Evolutionary conservation across 2,113 vertebrate species (phyloP).

Genomic region (Ia io): DNA sequence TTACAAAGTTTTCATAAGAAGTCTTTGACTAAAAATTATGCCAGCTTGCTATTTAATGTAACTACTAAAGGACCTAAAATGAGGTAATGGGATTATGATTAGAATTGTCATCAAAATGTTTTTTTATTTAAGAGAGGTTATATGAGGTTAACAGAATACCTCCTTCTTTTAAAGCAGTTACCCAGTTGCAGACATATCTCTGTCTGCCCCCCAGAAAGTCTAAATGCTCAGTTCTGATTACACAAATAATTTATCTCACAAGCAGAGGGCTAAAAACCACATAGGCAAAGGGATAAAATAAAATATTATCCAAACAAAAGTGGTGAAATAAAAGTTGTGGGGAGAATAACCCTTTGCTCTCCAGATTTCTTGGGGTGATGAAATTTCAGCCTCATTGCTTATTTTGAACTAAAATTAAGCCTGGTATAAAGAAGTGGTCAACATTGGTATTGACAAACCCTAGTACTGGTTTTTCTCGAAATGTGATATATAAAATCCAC

Average conservation of each 20-base stretch:
- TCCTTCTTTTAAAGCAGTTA: conserved; percentile 15
- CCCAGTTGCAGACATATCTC: not conserved
- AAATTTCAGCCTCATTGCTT: not conserved
- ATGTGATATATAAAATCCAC: not conserved
- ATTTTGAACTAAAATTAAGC: not conserved
- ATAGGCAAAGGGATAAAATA: not conserved
- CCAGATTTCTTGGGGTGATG: not conserved
- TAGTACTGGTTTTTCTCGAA: not conserved
- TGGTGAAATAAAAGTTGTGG: not conserved
- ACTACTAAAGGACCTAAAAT: not conserved
- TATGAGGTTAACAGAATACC: not conserved
- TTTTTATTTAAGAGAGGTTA: not conserved
- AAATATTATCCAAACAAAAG: not conserved
- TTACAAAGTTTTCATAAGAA: not conserved
- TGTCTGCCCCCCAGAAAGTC: not conserved
- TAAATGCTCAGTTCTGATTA: not conserved
- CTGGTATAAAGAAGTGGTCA: not conserved
- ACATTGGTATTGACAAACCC: not conserved
- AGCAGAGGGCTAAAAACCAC: not conserved
- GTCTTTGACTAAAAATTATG: not conserved
- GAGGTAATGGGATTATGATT: not conserved
- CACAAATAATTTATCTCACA: not conserved
- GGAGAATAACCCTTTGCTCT: not conserved
- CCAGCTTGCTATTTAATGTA: not conserved
- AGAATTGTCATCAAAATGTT: not conserved